These are phyloP conservation scores for Phaethon lepturus DNA, from an alignment of 2,113 vertebrate species.

Conservation along the genomic window DNA sequence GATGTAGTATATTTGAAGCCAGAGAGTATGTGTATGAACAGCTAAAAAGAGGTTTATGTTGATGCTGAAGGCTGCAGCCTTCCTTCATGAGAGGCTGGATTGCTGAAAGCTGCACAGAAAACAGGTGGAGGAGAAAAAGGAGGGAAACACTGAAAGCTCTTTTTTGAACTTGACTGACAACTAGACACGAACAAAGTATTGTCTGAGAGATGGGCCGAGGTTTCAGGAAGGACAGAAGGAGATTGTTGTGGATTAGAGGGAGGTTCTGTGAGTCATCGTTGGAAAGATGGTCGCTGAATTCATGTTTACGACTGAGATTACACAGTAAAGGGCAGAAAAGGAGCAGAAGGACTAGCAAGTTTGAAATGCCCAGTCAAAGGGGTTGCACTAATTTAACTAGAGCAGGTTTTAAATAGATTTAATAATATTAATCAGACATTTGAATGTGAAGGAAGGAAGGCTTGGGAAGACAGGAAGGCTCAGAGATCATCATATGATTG, in stretches of 20 bases:
- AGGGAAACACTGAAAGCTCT: constrained; percentile 26
- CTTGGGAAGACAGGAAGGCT: background rate
- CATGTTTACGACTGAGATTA: constrained; percentile 41
- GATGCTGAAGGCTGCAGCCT: background rate
- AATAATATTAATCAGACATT: background rate
- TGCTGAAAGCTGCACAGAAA: background rate
- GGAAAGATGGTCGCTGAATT: constrained; percentile 31
- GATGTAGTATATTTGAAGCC: background rate
- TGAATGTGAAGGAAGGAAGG: constrained; percentile 8
- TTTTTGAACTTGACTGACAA: constrained; percentile 42
- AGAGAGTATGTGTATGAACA: background rate
- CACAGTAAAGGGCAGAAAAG: background rate
- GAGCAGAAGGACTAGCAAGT: constrained; percentile 14
- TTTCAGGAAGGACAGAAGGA: constrained; percentile 61
- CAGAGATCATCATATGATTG: background rate
- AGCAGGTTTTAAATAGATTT: background rate
- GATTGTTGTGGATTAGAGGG: constrained; percentile 62
- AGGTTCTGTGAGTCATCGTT: constrained; percentile 48
- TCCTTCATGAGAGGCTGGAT: background rate
- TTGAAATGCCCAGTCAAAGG: background rate
- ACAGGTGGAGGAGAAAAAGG: constrained; percentile 13
- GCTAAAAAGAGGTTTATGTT: background rate
- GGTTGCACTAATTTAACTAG: background rate
- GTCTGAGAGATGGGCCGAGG: constrained; percentile 49
- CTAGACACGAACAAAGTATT: constrained; percentile 52